These are phyloP conservation scores for Probaryconus sp. DNA, from an alignment of 1,140 invertebrate species.

Conservation along the genomic window DNA sequence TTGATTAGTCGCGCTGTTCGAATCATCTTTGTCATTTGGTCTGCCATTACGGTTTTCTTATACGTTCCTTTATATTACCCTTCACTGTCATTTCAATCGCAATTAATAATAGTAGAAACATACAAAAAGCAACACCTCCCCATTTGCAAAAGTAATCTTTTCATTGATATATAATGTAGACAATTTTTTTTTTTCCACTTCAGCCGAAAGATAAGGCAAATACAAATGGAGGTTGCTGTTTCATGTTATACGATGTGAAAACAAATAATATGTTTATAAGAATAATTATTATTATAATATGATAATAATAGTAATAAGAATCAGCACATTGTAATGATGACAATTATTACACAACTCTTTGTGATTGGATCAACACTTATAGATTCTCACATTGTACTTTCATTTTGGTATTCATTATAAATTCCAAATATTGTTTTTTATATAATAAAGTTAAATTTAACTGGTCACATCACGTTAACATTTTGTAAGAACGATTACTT, in stretches of 20 bases:
- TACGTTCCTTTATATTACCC: slow-evolving; percentile 17
- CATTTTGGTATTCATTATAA: no score
- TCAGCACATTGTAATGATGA: not conserved
- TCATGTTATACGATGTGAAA: slow-evolving; percentile 9
- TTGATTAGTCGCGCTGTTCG: slow-evolving; percentile 52
- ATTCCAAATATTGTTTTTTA: no score
- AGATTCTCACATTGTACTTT: no score
- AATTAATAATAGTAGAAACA: slow-evolving; percentile 37
- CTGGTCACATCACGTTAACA: no score
- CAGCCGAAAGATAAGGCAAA: slow-evolving; percentile 15
- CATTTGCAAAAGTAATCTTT: slow-evolving; percentile 21
- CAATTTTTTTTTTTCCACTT: slow-evolving; percentile 6
- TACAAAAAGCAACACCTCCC: slow-evolving; percentile 29
- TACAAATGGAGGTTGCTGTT: slow-evolving; percentile 22
- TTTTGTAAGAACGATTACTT: no score
- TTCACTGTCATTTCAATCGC: slow-evolving; percentile 40
- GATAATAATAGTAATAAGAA: slow-evolving; percentile 1
- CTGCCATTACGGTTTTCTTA: slow-evolving; percentile 44
- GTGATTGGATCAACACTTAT: no score
- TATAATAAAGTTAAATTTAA: no score
- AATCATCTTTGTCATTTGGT: slow-evolving; percentile 58
- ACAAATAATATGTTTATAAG: slow-evolving; percentile 14
- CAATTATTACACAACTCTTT: no score
- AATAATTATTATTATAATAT: slow-evolving; percentile 25
- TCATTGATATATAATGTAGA: slow-evolving; percentile 19